Conservation (phyloP, 2,797 vertebrate genomes). For the Neoniphon sammara region DNA sequence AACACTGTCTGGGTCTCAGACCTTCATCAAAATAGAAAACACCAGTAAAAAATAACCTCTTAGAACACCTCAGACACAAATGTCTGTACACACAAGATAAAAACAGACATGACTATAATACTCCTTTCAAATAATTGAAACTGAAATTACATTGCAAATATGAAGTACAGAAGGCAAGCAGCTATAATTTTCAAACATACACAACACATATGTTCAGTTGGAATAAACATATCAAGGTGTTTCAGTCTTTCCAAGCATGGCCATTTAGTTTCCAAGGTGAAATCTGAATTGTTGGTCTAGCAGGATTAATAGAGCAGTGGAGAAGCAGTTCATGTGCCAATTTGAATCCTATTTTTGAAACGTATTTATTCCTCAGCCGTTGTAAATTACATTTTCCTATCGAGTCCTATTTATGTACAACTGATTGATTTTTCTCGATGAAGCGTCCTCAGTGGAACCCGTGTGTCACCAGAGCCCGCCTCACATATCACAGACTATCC, state of each 20-base stretch:
- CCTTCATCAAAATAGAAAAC: not conserved
- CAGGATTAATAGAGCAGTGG: slow-evolving; percentile 23
- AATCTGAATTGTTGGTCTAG: slow-evolving; percentile 21
- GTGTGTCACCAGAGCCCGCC: slow-evolving; percentile 54
- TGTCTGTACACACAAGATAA: no score
- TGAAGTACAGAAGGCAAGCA: not conserved
- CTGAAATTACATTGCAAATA: no score
- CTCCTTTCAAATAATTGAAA: no score
- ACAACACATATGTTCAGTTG: slow-evolving; percentile 40
- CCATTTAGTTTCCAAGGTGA: slow-evolving; percentile 39
- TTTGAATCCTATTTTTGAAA: slow-evolving; percentile 82
- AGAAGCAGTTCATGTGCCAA: slow-evolving; percentile 81
- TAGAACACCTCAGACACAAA: not conserved
- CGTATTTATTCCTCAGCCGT: slow-evolving; percentile 78
- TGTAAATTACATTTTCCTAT: slow-evolving; percentile 79
- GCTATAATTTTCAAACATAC: slow-evolving; percentile 27
- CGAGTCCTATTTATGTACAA: slow-evolving; percentile 75
- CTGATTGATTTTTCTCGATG: slow-evolving; percentile 63
- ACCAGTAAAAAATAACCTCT: not conserved
- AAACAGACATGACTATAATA: no score
- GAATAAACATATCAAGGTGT: slow-evolving; percentile 53
- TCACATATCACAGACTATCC: slow-evolving; percentile 73
- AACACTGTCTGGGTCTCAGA: not conserved
- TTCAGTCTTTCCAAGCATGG: slow-evolving; percentile 59
- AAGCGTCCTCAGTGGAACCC: slow-evolving; percentile 55